Evolutionary conservation across 2,113 vertebrate species (phyloP).

Genomic region (Pyrgilauda ruficollis): DNA sequence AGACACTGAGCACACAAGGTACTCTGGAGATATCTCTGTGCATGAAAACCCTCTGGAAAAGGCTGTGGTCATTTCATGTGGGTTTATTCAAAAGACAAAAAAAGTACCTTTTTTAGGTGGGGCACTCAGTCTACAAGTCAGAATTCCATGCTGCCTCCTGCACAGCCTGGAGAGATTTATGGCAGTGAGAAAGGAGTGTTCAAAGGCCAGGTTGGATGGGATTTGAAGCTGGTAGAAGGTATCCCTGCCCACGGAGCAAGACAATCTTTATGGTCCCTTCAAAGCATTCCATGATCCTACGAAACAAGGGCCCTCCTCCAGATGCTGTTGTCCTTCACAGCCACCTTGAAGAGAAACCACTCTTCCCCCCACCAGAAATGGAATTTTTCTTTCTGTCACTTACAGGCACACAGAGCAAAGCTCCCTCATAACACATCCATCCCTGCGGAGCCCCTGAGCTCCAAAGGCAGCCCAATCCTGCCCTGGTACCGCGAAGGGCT

Average conservation of each 20-base stretch:
- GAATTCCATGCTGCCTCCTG: not conserved
- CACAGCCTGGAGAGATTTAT: not conserved
- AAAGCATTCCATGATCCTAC: not conserved
- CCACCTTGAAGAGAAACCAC: not conserved
- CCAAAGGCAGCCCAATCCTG: fast-evolving
- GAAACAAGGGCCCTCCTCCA: not conserved
- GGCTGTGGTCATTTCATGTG: fast-evolving
- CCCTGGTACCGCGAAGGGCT: fast-evolving
- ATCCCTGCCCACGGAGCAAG: not conserved
- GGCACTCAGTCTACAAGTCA: not conserved
- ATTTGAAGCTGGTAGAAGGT: not conserved
- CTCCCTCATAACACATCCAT: not conserved
- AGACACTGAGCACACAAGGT: fast-evolving
- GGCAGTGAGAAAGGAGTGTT: not conserved
- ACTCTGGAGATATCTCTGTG: not conserved
- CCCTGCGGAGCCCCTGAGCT: not conserved
- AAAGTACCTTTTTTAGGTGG: not conserved
- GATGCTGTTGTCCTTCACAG: not conserved
- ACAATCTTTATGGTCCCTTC: not conserved
- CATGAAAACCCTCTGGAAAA: not conserved
- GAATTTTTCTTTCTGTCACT: not conserved
- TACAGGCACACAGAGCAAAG: not conserved
- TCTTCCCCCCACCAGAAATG: not conserved
- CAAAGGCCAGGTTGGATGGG: not conserved
- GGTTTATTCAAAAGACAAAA: not conserved